A percentile compares a stretch with the other conserved stretches of the same genome.
phyloP scores from a whole-genome alignment of 1,140 invertebrate genomes.

The Apolygus lucorum region DNA sequence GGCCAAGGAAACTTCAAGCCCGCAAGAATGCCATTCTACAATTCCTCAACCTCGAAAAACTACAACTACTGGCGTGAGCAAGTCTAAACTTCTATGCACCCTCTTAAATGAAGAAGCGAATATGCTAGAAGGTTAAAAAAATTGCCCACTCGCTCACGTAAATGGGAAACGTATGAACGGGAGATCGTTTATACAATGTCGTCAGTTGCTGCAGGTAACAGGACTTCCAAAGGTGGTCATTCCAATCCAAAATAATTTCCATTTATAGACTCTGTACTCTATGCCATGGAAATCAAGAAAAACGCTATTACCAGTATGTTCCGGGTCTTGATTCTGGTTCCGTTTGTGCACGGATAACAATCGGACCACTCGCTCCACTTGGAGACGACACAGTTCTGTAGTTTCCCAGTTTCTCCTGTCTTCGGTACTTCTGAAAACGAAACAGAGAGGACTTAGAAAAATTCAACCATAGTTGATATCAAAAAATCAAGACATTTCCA shows the following conservation, averaged over 20 bases:
- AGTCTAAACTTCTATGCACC: no score
- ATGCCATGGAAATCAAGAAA: not conserved
- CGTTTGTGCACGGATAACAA: constrained; percentile 44
- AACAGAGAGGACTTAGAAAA: not conserved
- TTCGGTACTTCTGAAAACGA: constrained; percentile 31
- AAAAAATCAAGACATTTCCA: not conserved
- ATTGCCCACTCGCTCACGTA: no score
- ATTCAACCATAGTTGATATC: not conserved
- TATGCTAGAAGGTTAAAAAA: no score
- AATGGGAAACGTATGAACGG: no score
- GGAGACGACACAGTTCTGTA: constrained; percentile 41
- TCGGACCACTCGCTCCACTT: constrained; percentile 46
- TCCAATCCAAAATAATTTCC: not conserved
- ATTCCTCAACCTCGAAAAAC: no score
- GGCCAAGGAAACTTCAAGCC: no score
- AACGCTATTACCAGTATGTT: constrained; percentile 38
- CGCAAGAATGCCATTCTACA: no score
- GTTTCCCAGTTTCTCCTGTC: constrained; percentile 36
- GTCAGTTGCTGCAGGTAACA: not conserved
- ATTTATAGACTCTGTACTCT: not conserved
- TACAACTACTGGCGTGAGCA: no score
- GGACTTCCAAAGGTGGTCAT: not conserved
- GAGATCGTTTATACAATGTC: not conserved
- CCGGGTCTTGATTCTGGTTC: constrained; percentile 42
- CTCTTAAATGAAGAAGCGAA: no score